Evolutionary conservation across 2,888 invertebrate genomes (phyloP).

Genomic region (Smittia sp.): DNA sequence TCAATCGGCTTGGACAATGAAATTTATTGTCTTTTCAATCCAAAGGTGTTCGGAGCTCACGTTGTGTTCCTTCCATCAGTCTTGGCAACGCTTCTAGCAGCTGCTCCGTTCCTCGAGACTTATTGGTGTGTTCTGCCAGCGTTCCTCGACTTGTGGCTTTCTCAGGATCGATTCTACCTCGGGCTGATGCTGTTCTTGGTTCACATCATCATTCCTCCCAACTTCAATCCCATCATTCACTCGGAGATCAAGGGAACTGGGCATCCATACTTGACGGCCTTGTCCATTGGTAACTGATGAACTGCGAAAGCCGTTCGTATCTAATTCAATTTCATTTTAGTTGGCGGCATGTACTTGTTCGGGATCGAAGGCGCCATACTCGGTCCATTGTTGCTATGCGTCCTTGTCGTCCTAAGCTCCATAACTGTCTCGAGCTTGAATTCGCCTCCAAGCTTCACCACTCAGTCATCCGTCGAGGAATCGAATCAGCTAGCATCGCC

Average conservation of each 20-base stretch:
- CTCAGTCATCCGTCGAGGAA: constrained; percentile 15
- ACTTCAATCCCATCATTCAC: constrained; percentile 92
- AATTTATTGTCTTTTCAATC: no score
- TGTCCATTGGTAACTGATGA: not conserved
- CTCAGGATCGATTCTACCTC: constrained; percentile 77
- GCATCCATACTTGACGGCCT: constrained; percentile 47
- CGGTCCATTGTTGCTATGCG: constrained; percentile 91
- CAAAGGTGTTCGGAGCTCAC: constrained; percentile 77
- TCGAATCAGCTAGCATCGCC: not conserved
- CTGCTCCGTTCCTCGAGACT: constrained; percentile 92
- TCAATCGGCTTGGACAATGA: no score
- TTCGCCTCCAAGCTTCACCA: constrained; percentile 49
- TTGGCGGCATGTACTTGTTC: constrained; percentile 95
- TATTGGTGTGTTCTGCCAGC: constrained; percentile 92
- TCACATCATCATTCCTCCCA: constrained; percentile 82
- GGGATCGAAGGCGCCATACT: constrained; percentile 93
- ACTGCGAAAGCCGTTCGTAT: constrained; percentile 2
- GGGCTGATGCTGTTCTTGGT: constrained; percentile 77
- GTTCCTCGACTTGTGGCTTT: constrained; percentile 90
- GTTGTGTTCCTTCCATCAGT: constrained; percentile 94
- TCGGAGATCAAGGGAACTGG: constrained; percentile 91
- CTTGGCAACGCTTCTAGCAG: constrained; percentile 88
- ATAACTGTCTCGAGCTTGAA: constrained; percentile 70
- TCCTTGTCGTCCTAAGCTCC: constrained; percentile 88
- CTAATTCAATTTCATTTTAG: constrained; percentile 65